Conservation (phyloP, 2,797 vertebrate genomes). For the Mallotus villosus region DNA sequence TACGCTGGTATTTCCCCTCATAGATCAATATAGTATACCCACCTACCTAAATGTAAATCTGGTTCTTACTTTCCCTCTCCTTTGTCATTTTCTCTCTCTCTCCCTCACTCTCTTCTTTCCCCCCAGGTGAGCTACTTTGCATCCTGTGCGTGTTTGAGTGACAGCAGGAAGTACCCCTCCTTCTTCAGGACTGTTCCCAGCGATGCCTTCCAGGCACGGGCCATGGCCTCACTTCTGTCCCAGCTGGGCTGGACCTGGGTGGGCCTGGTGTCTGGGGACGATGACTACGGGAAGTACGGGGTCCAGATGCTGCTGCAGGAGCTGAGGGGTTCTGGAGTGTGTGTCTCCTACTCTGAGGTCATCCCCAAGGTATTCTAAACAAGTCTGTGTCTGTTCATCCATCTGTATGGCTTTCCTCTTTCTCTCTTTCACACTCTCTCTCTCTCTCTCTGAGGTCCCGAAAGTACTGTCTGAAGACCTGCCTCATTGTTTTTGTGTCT, state of each 20-base stretch:
- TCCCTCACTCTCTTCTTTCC: slow-evolving; percentile 2
- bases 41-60: too few relatives aligned
- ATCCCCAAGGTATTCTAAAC: slow-evolving; percentile 43
- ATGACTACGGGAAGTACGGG: slow-evolving; percentile 59
- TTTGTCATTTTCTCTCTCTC: not conserved
- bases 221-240: slow-evolving; percentile 45
- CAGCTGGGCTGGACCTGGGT: slow-evolving; percentile 59
- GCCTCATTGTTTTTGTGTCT: not conserved
- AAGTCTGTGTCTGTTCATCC: not conserved
- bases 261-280: slow-evolving; percentile 54
- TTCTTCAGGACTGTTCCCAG: slow-evolving; percentile 58
- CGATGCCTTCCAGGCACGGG: slow-evolving; percentile 53
- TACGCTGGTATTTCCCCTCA: not conserved
- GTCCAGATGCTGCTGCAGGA: slow-evolving; percentile 53
- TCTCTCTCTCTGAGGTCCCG: slow-evolving; percentile 28
- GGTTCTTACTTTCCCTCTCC: not conserved
- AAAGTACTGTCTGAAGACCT: slow-evolving; percentile 26
- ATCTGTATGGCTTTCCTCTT: not conserved
- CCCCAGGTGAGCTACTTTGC: slow-evolving; percentile 60
- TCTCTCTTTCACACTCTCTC: slow-evolving; percentile 1
- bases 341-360: slow-evolving; percentile 51
- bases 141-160: slow-evolving; percentile 61
- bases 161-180: slow-evolving; percentile 45
- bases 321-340: slow-evolving; percentile 46
- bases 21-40: too few relatives aligned